Evolutionary conservation across 1,140 invertebrate species (phyloP), one percentile per base, ranked within the genome.

Genomic region (Drosophila cardini): DNA sequence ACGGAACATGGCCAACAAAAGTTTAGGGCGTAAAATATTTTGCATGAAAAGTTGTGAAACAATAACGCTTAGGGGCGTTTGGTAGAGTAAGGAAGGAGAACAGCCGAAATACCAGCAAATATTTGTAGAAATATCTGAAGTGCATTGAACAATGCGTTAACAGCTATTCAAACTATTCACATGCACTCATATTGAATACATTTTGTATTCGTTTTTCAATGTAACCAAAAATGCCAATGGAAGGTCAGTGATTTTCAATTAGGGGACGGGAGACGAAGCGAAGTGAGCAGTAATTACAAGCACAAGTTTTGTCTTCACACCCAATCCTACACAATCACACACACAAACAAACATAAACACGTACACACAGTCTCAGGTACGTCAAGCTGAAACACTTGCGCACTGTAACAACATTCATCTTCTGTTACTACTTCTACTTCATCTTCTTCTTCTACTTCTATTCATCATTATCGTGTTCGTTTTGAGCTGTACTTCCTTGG

Each of bases 1-100:
- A 15, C n/a, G 21, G 3, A 34, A n/a, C 46, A 21, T 26, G 46
- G 46, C 46, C 46, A 30, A 52, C 48, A 52, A 52, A 52, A 52
- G 48, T 52, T 52, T 15, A 52, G 64, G 70, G 81, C 69, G 79
- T 83, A 58, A 79, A 86, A 83, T 86, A 86, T 83, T 86, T 79
- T 72, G 50, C 45, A 79, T 77, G 77, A 58, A 85, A 85, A 82
- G 74, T 86, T 85, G 78, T 80, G 60, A 71, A 84, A 85, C 80
- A 84, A 85, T 85, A 76, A 82, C 64, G 79, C 77, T 84, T 74
- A 84, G 60, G 78, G 62, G 60, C 38, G 32, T 46, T n/a, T 42
- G 15, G 16, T 48, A 48, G 73, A 64, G 26, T 52, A 30, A 48
- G 34, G 46, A 36, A 34, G 56, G 1, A 7, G 30, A 15, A 26